Evolutionary conservation across 2,797 vertebrate species (phyloP).

Genomic region (Sandelia bainsii): DNA sequence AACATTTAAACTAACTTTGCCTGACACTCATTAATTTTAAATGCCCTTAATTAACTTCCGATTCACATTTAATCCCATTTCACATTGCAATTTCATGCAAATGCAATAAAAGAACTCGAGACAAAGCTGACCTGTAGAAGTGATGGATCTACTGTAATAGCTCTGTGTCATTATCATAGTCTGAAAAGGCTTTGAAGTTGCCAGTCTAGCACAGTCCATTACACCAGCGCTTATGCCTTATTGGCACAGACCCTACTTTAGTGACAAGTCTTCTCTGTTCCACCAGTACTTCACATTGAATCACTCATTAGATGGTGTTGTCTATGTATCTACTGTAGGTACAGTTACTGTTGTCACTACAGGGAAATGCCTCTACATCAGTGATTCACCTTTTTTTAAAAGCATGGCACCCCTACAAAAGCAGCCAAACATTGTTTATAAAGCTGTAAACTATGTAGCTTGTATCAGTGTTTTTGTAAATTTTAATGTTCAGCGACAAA

Average conservation of each 20-base stretch:
- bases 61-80: conserved; percentile 9
- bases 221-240: conserved; percentile 16
- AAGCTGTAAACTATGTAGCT: no score
- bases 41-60: conserved; percentile 9
- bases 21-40: neutral
- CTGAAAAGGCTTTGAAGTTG: conserved; percentile 27
- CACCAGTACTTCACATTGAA: neutral
- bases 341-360: neutral
- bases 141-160: conserved; percentile 2
- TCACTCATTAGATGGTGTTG: neutral
- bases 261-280: neutral
- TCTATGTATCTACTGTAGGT: neutral
- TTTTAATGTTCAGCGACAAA: no score
- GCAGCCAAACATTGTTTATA: no score
- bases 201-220: conserved; percentile 15
- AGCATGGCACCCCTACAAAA: no score
- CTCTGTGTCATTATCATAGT: conserved; percentile 1
- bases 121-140: conserved; percentile 12
- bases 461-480: no score
- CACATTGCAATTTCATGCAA: conserved; percentile 15
- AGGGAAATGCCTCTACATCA: neutral
- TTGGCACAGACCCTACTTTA: conserved; percentile 1
- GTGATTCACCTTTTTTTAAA: no score
- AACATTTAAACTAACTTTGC: neutral
- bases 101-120: conserved; percentile 13